Conservation (phyloP, 2,888 invertebrate species). For the Mimumesa dahlbomi region DNA sequence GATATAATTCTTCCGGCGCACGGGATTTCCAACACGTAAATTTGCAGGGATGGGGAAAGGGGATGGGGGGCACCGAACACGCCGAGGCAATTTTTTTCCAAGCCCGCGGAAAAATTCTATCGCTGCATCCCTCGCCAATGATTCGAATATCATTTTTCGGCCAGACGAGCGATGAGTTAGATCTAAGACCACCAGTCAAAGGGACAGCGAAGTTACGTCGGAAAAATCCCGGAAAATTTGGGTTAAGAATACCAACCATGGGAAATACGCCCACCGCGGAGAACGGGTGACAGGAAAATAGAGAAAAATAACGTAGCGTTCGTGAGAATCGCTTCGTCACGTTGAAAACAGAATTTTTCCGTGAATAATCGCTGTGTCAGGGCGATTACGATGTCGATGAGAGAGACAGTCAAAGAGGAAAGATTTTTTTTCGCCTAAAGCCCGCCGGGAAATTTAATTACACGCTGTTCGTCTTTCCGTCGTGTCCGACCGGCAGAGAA, state of each 20-base stretch:
- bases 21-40: slow-evolving; percentile 14
- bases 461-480: slow-evolving; percentile 25
- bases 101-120: neutral
- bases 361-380: neutral
- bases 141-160: no score
- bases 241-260: no score
- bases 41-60: neutral
- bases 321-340: no score
- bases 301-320: no score
- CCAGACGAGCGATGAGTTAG: no score
- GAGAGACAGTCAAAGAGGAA: slow-evolving; percentile 6
- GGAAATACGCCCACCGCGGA: no score
- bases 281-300: no score
- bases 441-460: slow-evolving; percentile 53
- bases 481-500: neutral
- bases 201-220: no score
- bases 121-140: neutral
- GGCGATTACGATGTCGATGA: slow-evolving; percentile 28
- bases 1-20: slow-evolving; percentile 60
- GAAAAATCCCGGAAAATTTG: neutral
- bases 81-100: neutral
- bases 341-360: neutral
- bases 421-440: slow-evolving; percentile 9
- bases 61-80: neutral
- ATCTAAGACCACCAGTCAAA: no score